phyloP scores from a whole-genome alignment of 2,888 invertebrate species.

The Temnothorax ravouxi region DNA sequence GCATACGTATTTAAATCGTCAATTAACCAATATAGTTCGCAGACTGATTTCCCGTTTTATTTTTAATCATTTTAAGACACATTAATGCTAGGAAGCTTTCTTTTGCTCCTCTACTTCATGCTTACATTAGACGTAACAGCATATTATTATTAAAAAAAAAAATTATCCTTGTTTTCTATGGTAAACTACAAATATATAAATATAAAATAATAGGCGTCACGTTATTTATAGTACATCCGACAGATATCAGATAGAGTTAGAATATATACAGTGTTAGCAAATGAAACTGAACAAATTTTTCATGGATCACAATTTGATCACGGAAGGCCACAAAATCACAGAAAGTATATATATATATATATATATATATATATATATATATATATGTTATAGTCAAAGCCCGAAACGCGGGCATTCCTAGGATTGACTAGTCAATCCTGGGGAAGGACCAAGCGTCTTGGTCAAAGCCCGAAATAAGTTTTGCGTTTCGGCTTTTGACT shows the following conservation, averaged over 20 bases:
- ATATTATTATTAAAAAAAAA: constrained; percentile 3
- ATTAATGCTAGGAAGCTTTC: constrained; percentile 54
- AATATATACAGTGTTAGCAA: background rate
- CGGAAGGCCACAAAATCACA: background rate
- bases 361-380: too few species aligned
- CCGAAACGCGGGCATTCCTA: too few species aligned
- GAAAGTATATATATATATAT: background rate
- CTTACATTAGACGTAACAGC: constrained; percentile 44
- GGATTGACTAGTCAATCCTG: too few species aligned
- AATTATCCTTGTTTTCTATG: background rate
- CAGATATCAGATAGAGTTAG: background rate
- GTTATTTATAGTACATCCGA: background rate
- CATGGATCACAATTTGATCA: background rate
- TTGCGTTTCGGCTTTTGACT: too few species aligned
- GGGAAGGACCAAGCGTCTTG: too few species aligned
- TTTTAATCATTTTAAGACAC: constrained; percentile 30
- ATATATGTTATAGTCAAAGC: too few species aligned
- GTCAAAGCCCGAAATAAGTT: too few species aligned
- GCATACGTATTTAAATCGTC: background rate
- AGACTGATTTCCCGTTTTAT: constrained; percentile 35
- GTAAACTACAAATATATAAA: constrained; percentile 16
- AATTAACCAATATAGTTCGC: background rate
- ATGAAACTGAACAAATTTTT: background rate
- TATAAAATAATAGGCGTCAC: constrained; percentile 10
- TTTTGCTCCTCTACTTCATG: constrained; percentile 66